A percentile compares a stretch with the other conserved stretches of the same genome.
These are phyloP conservation scores for Cremastinae sp. DNA, from an alignment of 2,888 invertebrate genomes.

Conservation along the genomic window DNA sequence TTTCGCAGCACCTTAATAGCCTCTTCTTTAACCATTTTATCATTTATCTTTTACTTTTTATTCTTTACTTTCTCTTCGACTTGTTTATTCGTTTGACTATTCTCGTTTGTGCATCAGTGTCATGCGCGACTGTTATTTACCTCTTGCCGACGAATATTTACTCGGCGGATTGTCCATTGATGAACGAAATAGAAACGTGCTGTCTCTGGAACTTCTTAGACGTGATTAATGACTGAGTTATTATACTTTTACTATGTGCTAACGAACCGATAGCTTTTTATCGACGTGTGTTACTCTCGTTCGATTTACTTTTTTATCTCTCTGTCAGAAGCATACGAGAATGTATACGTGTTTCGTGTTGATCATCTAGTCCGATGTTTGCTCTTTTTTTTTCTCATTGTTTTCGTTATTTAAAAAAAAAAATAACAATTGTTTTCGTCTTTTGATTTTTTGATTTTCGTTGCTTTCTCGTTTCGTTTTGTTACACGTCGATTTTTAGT, in stretches of 20 bases:
- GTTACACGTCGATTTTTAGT: constrained; percentile 10
- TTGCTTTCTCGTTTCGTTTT: background rate
- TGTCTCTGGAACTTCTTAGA: no score
- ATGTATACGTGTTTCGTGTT: constrained; percentile 52
- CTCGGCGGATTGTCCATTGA: no score
- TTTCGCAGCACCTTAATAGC: no score
- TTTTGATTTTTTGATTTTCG: no score
- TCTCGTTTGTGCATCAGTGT: no score
- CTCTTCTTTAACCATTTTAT: background rate
- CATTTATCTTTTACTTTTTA: constrained; percentile 54
- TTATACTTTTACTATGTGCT: constrained; percentile 38
- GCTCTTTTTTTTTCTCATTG: constrained; percentile 42
- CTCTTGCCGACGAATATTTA: background rate
- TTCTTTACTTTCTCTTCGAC: no score
- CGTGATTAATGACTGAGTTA: background rate
- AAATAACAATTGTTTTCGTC: no score
- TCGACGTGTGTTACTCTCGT: constrained; percentile 5
- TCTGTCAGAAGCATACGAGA: constrained; percentile 47
- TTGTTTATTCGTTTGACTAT: no score
- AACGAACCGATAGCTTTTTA: constrained; percentile 44
- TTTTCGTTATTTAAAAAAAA: no score
- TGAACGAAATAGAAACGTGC: constrained; percentile 10
- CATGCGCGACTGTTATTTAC: background rate
- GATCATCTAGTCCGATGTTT: constrained; percentile 51
- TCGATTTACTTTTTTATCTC: constrained; percentile 6